phyloP scores from a whole-genome alignment of 2,113 vertebrate species.

The Eonycteris spelaea region DNA sequence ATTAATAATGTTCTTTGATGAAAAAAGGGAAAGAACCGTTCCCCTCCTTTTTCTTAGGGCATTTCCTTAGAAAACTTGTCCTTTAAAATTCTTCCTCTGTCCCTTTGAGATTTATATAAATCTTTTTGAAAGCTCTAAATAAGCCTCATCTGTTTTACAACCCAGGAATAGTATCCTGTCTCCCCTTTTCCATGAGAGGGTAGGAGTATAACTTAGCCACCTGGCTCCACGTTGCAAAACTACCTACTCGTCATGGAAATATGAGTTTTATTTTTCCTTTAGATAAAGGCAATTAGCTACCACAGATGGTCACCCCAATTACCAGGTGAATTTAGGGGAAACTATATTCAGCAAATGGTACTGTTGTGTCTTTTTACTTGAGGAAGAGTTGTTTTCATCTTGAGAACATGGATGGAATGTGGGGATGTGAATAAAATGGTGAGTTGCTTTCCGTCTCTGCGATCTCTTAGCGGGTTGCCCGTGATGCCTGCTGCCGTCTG shows the following conservation, averaged over 20 bases:
- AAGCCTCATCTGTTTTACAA: background rate
- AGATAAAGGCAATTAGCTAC: background rate
- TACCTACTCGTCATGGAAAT: background rate
- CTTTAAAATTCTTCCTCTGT: background rate
- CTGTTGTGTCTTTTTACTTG: background rate
- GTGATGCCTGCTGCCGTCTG: background rate
- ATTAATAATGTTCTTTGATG: background rate
- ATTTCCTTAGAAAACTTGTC: background rate
- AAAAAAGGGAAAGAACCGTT: background rate
- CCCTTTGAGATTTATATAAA: background rate
- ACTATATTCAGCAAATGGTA: background rate
- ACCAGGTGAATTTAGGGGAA: background rate
- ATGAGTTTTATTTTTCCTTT: background rate
- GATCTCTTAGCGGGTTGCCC: background rate
- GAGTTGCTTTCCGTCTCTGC: background rate
- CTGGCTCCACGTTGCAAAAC: background rate
- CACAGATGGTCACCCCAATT: background rate
- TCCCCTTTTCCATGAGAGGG: background rate
- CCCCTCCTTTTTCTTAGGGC: background rate
- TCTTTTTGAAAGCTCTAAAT: background rate
- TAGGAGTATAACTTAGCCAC: too few species aligned
- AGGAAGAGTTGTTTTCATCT: background rate
- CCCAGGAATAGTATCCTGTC: background rate
- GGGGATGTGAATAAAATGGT: too few species aligned
- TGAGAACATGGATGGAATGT: background rate